Base-by-base conservation (phyloP, 2,888 invertebrate species). In the Diadegma fenestrale region DNA sequence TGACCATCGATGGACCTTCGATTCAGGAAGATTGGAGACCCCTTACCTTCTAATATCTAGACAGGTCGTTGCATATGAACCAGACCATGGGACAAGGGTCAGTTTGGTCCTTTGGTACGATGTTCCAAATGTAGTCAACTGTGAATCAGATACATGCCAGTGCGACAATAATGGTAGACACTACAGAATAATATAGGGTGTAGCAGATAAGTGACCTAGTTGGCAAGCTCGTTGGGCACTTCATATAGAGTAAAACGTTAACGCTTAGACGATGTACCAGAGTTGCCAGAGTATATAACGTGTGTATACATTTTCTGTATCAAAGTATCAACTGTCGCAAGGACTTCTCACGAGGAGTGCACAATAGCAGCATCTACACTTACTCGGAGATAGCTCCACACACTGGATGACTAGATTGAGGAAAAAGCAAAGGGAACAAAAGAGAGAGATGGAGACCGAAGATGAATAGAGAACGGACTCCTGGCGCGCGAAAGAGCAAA, bases 281-380 rank as follows among this genome's bases (percentile, higher is more conserved):
- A 19, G 17, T 17, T 33, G 17, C 26, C n/a, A 48, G n/a, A n/a
- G 26, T 41, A 64, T 63, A 64, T 66, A 64, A 14, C 30, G 0
- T 48, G 2, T n/a, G 45, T 58, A 54, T 45, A 45, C 64, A 33
- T 80, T 76, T 58, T 80, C 76, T 61, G 33, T 81, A 84, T 84
- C 84, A 78, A 84, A 77, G 84, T 85, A 80, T 82, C 80, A 83
- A 86, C 82, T 80, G 80, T 86, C 85, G 80, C 54, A 48, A 89
- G 79, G 84, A 89, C 89, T 85, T 85, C 85, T 87, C 81, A 84
- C 87, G 82, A 82, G 69, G 63, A 41, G 81, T 75, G n/a, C n/a
- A 86, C 85, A 86, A 86, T 66, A 19, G 37, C 22, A 14, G 12
- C 58, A 26, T 58, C 58, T 26, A 30, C 26, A 41, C 45, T 17